These are phyloP conservation scores for Drosophila tristis DNA, from an alignment of 1,140 invertebrate species.

Conservation along the genomic window DNA sequence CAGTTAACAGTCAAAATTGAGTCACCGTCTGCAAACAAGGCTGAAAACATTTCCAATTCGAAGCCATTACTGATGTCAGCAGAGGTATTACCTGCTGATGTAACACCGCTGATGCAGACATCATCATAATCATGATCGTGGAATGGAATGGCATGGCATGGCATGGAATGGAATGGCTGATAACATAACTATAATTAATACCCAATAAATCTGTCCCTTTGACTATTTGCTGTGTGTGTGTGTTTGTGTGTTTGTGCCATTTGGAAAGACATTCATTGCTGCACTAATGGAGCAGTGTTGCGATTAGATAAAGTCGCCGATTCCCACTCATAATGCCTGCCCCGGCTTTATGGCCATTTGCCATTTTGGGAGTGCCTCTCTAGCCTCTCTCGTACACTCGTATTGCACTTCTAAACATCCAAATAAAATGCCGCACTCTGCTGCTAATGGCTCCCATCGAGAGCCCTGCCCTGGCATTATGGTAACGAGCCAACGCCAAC, in stretches of 20 bases:
- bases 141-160: not conserved
- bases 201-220: conserved; percentile 31
- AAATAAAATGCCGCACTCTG: no score
- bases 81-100: no score
- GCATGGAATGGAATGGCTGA: not conserved
- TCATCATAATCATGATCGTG: no score
- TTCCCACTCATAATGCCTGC: conserved; percentile 21
- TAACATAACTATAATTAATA: conserved; percentile 53
- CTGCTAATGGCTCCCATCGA: conserved; percentile 17
- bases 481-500: conserved; percentile 50
- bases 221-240: not conserved
- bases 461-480: conserved; percentile 24
- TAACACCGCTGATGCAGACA: no score
- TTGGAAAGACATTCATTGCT: conserved; percentile 16
- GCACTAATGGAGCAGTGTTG: conserved; percentile 25
- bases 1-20: conserved; percentile 33
- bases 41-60: conserved; percentile 20
- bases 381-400: no score
- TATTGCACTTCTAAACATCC: no score
- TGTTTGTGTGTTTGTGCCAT: conserved; percentile 1
- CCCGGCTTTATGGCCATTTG: conserved; percentile 2
- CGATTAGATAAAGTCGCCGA: conserved; percentile 52
- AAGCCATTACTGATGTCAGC: not conserved
- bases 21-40: conserved; percentile 17
- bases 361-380: no score